Conservation (phyloP, 2,113 vertebrate genomes). For the Gyps fulvus region DNA sequence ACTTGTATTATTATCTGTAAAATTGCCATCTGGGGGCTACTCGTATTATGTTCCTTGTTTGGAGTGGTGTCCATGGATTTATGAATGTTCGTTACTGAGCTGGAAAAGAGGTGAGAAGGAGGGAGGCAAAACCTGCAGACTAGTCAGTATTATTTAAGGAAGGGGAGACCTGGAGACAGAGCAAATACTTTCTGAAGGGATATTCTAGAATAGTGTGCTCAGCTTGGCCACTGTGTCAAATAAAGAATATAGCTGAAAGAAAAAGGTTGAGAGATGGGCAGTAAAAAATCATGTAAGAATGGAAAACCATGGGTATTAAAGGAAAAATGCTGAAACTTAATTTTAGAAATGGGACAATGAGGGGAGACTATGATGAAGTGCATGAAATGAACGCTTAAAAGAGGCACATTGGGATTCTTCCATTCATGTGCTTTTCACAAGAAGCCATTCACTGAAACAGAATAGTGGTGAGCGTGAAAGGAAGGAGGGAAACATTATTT, state of each 20-base stretch:
- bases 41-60: neutral
- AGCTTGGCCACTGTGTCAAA: neutral
- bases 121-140: neutral
- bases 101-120: neutral
- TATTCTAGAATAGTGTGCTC: neutral
- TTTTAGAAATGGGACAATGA: neutral
- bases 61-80: neutral
- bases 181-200: neutral
- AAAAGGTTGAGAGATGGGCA: neutral
- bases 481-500: neutral
- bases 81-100: neutral
- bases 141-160: constrained; percentile 2
- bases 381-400: neutral
- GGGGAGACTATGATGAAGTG: neutral
- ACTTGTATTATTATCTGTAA: neutral
- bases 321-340: constrained; percentile 6
- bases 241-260: neutral
- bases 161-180: neutral
- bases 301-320: neutral
- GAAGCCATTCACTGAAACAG: neutral
- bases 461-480: neutral
- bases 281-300: neutral
- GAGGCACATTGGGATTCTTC: neutral
- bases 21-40: neutral
- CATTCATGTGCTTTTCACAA: neutral